A percentile compares a stretch with the other conserved stretches of the same genome.
These are phyloP conservation scores for Chaunax sp. DNA, from an alignment of 2,797 vertebrate species.

Conservation along the genomic window DNA sequence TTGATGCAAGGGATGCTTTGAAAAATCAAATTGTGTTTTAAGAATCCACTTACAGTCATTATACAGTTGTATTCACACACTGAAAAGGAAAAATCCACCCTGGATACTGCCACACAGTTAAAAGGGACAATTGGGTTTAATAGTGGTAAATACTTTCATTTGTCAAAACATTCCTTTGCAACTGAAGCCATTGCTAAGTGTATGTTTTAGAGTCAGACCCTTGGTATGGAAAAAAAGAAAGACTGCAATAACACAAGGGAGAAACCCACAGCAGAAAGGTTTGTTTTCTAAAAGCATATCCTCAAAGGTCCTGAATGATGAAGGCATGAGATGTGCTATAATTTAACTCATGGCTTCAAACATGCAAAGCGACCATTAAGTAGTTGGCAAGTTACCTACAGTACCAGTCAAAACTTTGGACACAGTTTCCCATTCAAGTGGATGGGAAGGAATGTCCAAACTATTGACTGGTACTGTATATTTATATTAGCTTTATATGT, in stretches of 20 bases:
- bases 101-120: slow-evolving; percentile 35
- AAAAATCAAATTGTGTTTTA: slow-evolving; percentile 35
- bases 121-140: slow-evolving; percentile 12
- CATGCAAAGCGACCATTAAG: slow-evolving; percentile 2
- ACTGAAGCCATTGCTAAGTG: slow-evolving; percentile 6
- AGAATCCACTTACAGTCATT: slow-evolving; percentile 21
- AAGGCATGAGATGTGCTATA: slow-evolving; percentile 1
- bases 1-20: slow-evolving; percentile 45
- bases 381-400: neutral
- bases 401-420: neutral
- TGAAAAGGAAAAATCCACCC: slow-evolving; percentile 64
- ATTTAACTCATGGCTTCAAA: slow-evolving; percentile 23
- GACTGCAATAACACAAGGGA: neutral
- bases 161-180: neutral
- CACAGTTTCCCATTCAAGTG: too few relatives aligned
- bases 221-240: neutral
- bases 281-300: neutral
- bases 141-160: neutral
- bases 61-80: slow-evolving; percentile 44
- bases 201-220: neutral
- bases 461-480: too few relatives aligned
- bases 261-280: neutral
- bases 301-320: neutral
- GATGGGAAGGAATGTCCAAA: too few relatives aligned
- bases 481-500: slow-evolving; percentile 27